phyloP scores from a whole-genome alignment of 2,888 invertebrate genomes.

The Nemapogon koenigi region DNA sequence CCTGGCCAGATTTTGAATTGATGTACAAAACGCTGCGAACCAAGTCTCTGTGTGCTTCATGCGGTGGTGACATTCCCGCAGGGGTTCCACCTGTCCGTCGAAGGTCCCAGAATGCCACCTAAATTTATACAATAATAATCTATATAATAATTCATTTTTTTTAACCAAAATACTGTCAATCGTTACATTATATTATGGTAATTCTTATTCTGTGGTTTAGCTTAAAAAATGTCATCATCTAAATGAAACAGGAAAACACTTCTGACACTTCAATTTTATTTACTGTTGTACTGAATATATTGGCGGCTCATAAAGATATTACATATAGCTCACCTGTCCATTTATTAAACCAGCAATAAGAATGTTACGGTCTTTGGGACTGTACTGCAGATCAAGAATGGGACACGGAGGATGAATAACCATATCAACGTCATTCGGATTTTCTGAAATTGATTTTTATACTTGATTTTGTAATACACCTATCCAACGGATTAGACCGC shows the following conservation, averaged over 20 bases:
- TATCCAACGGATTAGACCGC: no score
- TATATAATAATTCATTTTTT: no score
- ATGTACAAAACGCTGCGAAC: slow-evolving; percentile 87
- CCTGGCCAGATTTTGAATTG: slow-evolving; percentile 89
- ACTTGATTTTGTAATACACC: not conserved
- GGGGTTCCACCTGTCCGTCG: slow-evolving; percentile 76
- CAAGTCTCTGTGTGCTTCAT: slow-evolving; percentile 85
- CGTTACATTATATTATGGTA: no score
- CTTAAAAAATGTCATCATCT: no score
- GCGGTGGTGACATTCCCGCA: slow-evolving; percentile 73
- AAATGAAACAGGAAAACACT: no score
- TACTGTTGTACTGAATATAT: no score
- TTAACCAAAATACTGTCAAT: no score
- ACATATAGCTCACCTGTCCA: slow-evolving; percentile 69
- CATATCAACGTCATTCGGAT: slow-evolving; percentile 77
- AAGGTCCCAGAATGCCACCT: slow-evolving; percentile 76
- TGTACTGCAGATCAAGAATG: slow-evolving; percentile 82
- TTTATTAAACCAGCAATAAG: slow-evolving; percentile 73
- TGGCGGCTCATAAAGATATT: no score
- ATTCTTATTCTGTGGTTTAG: no score
- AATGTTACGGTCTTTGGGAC: slow-evolving; percentile 75
- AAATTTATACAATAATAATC: no score
- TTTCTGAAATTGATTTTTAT: slow-evolving; percentile 56
- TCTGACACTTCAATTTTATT: no score
- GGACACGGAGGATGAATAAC: slow-evolving; percentile 73